These are phyloP conservation scores for Drosophila prostipennis DNA, from an alignment of 2,888 invertebrate genomes.

Conservation along the genomic window DNA sequence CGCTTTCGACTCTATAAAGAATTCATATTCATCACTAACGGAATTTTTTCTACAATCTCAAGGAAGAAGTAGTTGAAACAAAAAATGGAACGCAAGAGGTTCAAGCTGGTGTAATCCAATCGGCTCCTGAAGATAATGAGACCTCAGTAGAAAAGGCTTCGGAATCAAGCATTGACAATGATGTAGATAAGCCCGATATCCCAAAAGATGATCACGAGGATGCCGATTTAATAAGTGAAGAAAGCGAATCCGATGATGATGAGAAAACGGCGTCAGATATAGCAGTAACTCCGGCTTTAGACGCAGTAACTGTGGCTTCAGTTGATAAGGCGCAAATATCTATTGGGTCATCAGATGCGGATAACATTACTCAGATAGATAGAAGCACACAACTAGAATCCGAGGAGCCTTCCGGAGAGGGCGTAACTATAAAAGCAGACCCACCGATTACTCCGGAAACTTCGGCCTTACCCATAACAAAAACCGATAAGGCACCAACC, in stretches of 20 bases:
- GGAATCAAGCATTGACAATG: background rate
- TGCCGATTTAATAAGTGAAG: background rate
- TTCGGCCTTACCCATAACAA: background rate
- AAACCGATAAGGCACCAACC: background rate
- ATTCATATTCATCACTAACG: too few species aligned
- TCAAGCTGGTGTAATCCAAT: background rate
- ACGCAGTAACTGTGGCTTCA: background rate
- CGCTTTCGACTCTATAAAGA: too few species aligned
- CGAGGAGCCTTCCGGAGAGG: too few species aligned
- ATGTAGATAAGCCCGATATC: background rate
- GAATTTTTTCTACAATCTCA: slow-evolving; percentile 8
- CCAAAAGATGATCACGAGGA: background rate
- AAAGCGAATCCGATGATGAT: slow-evolving; percentile 6
- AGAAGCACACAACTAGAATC: background rate
- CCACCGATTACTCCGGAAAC: background rate
- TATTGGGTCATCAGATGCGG: background rate
- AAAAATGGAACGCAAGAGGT: slow-evolving; percentile 5
- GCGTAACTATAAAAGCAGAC: background rate
- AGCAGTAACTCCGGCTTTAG: too few species aligned
- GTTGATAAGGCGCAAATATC: background rate
- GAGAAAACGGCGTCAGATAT: background rate
- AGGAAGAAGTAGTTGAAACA: slow-evolving; percentile 12
- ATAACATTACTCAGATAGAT: background rate
- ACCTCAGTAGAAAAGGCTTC: background rate
- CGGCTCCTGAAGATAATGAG: background rate